A percentile compares a stretch with the other conserved stretches of the same genome.
phyloP scores from a whole-genome alignment of 1,140 invertebrate genomes.

The Patella vulgata region DNA sequence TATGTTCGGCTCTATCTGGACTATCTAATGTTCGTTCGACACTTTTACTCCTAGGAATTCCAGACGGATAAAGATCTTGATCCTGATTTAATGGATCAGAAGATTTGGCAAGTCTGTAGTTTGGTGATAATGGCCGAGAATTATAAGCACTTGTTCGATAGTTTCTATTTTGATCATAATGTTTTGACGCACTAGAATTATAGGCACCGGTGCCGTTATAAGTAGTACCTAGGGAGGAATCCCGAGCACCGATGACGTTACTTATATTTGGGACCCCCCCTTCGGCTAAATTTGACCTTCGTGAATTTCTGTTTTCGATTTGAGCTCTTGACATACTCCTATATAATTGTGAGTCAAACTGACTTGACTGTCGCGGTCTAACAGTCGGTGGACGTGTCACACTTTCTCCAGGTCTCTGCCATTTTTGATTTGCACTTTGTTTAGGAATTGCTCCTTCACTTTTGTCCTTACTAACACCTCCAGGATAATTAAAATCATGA shows the following conservation, averaged over 20 bases:
- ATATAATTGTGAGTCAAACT: background rate
- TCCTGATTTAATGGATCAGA: conserved; percentile 43
- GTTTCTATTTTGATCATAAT: too few species aligned
- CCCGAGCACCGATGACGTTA: too few species aligned
- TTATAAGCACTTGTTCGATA: too few species aligned
- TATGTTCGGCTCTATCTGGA: background rate
- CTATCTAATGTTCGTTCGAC: conserved; percentile 33
- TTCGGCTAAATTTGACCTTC: too few species aligned
- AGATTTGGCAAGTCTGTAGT: conserved; percentile 25
- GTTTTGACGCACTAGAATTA: too few species aligned
- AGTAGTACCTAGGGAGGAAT: too few species aligned
- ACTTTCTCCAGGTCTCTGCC: conserved; percentile 19
- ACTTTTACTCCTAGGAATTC: conserved; percentile 35
- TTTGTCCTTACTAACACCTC: conserved; percentile 20
- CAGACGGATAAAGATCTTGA: conserved; percentile 22
- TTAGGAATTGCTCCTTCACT: conserved; percentile 42
- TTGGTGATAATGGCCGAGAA: too few species aligned
- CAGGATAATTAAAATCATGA: conserved; percentile 7
- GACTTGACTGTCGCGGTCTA: background rate
- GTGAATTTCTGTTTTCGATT: too few species aligned
- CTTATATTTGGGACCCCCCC: too few species aligned
- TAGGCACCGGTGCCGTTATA: too few species aligned
- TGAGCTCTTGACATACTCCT: background rate
- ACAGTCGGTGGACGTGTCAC: background rate
- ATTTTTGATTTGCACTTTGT: conserved; percentile 37